Conservation (phyloP, 1,140 invertebrate species). For the Tribolium castaneum region DNA sequence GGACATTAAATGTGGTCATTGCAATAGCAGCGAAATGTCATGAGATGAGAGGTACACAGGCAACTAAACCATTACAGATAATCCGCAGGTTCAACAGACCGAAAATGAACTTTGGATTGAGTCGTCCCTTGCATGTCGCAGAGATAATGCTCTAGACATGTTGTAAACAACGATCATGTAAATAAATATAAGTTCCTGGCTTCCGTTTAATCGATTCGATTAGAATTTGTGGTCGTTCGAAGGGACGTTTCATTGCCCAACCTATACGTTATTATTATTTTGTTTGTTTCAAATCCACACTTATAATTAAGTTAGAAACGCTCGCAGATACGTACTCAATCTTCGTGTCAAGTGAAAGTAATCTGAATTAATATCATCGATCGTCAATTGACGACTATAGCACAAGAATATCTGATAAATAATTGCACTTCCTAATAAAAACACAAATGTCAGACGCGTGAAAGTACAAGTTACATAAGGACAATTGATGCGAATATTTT, state of each 20-base stretch:
- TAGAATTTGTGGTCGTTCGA: neutral
- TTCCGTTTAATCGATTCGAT: slow-evolving; percentile 17
- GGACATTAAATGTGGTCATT: slow-evolving; percentile 32
- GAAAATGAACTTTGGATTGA: slow-evolving; percentile 43
- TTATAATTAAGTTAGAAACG: slow-evolving; percentile 10
- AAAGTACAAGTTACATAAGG: neutral
- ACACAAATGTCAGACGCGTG: neutral
- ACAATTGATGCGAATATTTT: neutral
- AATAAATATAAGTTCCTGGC: slow-evolving; percentile 1
- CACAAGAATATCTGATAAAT: neutral
- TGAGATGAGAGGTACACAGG: slow-evolving; percentile 18
- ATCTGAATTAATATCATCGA: neutral
- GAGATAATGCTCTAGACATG: slow-evolving; percentile 22
- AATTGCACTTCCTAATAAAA: neutral
- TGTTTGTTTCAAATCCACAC: neutral
- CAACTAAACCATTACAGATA: slow-evolving; percentile 42
- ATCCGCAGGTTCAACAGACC: slow-evolving; percentile 39
- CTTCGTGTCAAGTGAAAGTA: neutral
- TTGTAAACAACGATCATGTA: slow-evolving; percentile 18
- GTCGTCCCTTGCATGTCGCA: slow-evolving; percentile 15
- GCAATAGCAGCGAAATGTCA: slow-evolving; percentile 20
- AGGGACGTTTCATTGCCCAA: neutral
- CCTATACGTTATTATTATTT: neutral
- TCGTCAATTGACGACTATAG: neutral
- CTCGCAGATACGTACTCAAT: neutral